Percentiles rank a stretch among this genome's conserved stretches.
Evolutionary conservation across 2,888 invertebrate species (phyloP).

Genomic region (Lamproptera curius): DNA sequence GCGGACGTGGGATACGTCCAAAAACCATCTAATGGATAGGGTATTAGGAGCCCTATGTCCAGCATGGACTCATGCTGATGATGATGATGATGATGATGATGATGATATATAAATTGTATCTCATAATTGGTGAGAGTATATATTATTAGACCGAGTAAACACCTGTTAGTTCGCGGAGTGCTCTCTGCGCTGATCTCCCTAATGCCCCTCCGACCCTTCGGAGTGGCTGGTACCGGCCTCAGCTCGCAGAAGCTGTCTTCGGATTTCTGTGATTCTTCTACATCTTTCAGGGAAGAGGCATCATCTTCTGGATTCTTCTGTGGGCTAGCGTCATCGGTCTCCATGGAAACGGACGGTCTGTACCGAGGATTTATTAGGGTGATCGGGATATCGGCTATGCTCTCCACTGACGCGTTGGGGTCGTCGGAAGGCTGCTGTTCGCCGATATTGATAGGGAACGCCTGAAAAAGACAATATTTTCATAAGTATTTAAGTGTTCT

Average conservation of each 20-base stretch:
- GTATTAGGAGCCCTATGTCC: too few relatives aligned
- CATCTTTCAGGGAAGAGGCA: slow-evolving; percentile 18
- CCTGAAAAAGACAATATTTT: slow-evolving; percentile 39
- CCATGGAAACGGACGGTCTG: slow-evolving; percentile 22
- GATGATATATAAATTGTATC: too few relatives aligned
- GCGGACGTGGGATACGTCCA: too few relatives aligned
- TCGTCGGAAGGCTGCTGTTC: slow-evolving; percentile 69
- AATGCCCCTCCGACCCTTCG: slow-evolving; percentile 49
- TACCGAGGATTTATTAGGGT: slow-evolving; percentile 63
- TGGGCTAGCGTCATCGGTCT: not conserved
- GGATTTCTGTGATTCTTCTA: slow-evolving; percentile 12
- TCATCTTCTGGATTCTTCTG: slow-evolving; percentile 3
- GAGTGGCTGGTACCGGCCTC: slow-evolving; percentile 32
- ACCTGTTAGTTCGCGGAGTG: slow-evolving; percentile 48
- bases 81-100: too few relatives aligned
- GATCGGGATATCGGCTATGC: slow-evolving; percentile 66
- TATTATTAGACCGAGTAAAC: slow-evolving; percentile 21
- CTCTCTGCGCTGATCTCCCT: slow-evolving; percentile 39
- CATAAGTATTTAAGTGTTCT: too few relatives aligned
- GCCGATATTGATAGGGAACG: slow-evolving; percentile 59
- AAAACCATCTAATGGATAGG: too few relatives aligned
- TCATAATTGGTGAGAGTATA: too few relatives aligned
- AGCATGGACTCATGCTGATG: too few relatives aligned
- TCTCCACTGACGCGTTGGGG: slow-evolving; percentile 62
- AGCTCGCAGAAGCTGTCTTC: slow-evolving; percentile 2